Percentiles rank a stretch among this genome's conserved stretches.
phyloP scores from a whole-genome alignment of 2,888 invertebrate species.

The Diogma glabrata region DNA sequence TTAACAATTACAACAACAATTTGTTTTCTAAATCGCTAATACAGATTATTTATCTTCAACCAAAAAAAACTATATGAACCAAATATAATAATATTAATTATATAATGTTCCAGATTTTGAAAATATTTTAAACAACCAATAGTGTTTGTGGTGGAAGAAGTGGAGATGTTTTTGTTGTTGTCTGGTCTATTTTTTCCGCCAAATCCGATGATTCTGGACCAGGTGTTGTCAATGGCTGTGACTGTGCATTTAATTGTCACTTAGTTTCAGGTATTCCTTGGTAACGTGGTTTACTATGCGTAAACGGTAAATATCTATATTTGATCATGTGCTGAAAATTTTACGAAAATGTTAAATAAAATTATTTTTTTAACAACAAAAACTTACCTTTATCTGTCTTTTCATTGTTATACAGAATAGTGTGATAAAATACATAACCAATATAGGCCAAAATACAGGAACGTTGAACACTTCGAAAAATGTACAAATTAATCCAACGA shows the following conservation, averaged over 20 bases:
- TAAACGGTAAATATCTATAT: constrained; percentile 97
- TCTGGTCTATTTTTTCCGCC: constrained; percentile 13
- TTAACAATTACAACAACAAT: constrained; percentile 1
- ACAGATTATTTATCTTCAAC: too few species aligned
- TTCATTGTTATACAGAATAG: constrained; percentile 99
- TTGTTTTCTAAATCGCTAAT: not conserved
- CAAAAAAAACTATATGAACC: too few species aligned
- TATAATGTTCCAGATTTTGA: constrained; percentile 1
- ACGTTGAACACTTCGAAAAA: constrained; percentile 97
- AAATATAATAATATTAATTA: constrained; percentile 1
- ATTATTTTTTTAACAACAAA: constrained; percentile 11
- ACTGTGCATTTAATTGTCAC: constrained; percentile 42
- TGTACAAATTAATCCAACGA: constrained; percentile 83
- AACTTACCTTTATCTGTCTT: constrained; percentile 90
- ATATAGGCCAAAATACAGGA: constrained; percentile 99
- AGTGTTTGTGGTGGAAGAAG: constrained; percentile 34
- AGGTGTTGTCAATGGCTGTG: constrained; percentile 21
- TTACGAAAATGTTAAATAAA: constrained; percentile 20
- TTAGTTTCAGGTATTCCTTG: constrained; percentile 46
- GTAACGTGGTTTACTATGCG: constrained; percentile 94
- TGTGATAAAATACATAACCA: constrained; percentile 99
- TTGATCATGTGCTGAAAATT: constrained; percentile 95
- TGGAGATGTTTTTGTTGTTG: constrained; percentile 20
- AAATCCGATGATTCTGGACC: not conserved
- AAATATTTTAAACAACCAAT: constrained; percentile 28